A percentile compares a stretch with the other conserved stretches of the same genome.
phyloP scores from a whole-genome alignment of 2,888 invertebrate species.

The Stramonita haemastoma region DNA sequence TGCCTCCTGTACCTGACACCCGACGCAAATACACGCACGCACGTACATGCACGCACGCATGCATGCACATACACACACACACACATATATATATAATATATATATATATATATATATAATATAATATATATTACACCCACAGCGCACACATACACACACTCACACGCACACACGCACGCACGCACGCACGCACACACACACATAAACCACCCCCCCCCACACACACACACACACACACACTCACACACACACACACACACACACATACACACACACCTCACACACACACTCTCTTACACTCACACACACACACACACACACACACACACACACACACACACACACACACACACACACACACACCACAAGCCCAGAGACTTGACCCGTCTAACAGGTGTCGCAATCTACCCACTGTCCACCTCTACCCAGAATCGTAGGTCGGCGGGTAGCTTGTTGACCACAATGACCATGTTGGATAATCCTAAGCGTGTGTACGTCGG shows the following conservation, averaged over 20 bases:
- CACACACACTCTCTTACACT: no score
- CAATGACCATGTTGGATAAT: not conserved
- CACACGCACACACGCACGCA: not conserved
- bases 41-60: not conserved
- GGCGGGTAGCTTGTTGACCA: conserved; percentile 21
- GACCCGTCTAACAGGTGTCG: no score
- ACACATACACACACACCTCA: not conserved
- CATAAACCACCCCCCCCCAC: no score
- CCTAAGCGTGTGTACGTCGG: not conserved
- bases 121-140: no score
- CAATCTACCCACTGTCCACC: not conserved
- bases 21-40: not conserved
- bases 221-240: not conserved
- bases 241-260: not conserved
- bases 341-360: not conserved
- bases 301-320: not conserved
- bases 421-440: conserved; percentile 25
- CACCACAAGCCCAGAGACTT: not conserved
- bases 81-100: no score
- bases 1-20: not conserved
- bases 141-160: not conserved
- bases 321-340: conserved; percentile 12
- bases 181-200: not conserved
- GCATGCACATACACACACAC: not conserved
- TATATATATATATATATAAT: no score